A percentile compares a stretch with the other conserved stretches of the same genome.
Conservation (phyloP, 2,113 vertebrate genomes). For the Gymnogyps californianus region DNA sequence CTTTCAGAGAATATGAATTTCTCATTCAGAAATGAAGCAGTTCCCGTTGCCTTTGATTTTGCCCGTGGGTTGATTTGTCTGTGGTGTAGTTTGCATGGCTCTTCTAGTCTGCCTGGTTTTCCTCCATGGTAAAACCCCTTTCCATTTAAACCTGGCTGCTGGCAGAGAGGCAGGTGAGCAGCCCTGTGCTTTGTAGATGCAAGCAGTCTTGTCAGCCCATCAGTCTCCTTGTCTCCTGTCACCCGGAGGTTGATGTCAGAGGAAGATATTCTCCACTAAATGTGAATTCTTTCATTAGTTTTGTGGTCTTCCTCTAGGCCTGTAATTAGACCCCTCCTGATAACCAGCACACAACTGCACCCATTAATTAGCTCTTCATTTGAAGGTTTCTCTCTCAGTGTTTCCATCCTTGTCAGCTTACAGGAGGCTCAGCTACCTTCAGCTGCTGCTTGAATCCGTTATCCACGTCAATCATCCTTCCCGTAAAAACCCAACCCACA, state of each 20-base stretch:
- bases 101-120: neutral
- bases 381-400: neutral
- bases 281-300: neutral
- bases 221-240: neutral
- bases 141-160: neutral
- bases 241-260: neutral
- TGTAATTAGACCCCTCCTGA: conserved; percentile 3
- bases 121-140: neutral
- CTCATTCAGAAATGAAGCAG: neutral
- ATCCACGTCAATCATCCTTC: neutral
- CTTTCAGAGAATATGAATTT: neutral
- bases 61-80: neutral
- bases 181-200: neutral
- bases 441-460: neutral
- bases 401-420: neutral
- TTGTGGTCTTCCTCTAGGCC: neutral
- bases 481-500: neutral
- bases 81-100: neutral
- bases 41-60: neutral
- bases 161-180: neutral
- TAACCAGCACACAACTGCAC: neutral
- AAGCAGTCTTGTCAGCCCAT: neutral
- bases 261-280: neutral
- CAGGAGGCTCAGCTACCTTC: neutral
- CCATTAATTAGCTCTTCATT: conserved; percentile 27